These are phyloP conservation scores for Platichthys stellatus DNA, from an alignment of 2,113 vertebrate genomes.

Conservation along the genomic window DNA sequence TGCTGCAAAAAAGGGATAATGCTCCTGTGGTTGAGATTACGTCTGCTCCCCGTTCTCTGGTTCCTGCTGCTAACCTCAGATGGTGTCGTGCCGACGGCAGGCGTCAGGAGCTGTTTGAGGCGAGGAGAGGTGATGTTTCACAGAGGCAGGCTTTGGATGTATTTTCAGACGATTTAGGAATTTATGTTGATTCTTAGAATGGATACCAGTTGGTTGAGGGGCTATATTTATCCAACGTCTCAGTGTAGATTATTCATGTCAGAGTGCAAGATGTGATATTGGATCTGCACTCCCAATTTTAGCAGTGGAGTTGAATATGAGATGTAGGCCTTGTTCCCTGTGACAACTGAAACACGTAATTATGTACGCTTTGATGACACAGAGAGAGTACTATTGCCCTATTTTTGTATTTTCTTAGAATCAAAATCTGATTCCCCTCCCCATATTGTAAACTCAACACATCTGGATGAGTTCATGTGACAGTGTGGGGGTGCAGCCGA, in stretches of 20 bases:
- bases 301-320: slow-evolving; percentile 41
- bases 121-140: slow-evolving; percentile 36
- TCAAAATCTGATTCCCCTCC: slow-evolving; percentile 5
- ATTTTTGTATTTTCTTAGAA: slow-evolving; percentile 15
- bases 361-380: background rate
- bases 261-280: slow-evolving; percentile 44
- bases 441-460: slow-evolving; percentile 11
- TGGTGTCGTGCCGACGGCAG: slow-evolving; percentile 39
- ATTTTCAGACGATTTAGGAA: slow-evolving; percentile 55
- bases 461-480: slow-evolving; percentile 63
- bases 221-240: slow-evolving; percentile 57
- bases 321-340: slow-evolving; percentile 7
- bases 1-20: slow-evolving; percentile 55
- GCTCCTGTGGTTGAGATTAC: slow-evolving; percentile 49
- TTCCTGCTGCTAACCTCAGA: slow-evolving; percentile 56
- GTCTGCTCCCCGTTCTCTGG: slow-evolving; percentile 49
- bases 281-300: slow-evolving; percentile 35
- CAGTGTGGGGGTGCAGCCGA: slow-evolving; percentile 48
- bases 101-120: slow-evolving; percentile 12
- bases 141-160: slow-evolving; percentile 26
- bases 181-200: slow-evolving; percentile 47
- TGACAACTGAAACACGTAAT: slow-evolving; percentile 2
- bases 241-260: slow-evolving; percentile 47
- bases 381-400: background rate
- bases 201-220: background rate